Conservation (phyloP, 2,797 vertebrate genomes). For the Microhierax caerulescens region DNA sequence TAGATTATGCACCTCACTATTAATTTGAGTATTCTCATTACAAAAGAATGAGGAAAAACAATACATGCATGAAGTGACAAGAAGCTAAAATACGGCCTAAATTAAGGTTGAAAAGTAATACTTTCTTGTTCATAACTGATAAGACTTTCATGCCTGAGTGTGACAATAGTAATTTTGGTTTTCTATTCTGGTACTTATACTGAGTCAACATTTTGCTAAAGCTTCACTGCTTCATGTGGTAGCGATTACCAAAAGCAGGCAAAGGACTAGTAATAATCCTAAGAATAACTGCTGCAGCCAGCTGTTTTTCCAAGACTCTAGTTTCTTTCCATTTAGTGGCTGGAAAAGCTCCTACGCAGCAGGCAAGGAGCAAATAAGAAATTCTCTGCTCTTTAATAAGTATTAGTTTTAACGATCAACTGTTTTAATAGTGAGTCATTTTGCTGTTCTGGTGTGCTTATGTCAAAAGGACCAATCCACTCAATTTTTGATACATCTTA, state of each 20-base stretch:
- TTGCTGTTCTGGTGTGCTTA: not conserved
- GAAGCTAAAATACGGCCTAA: not conserved
- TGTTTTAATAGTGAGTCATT: not conserved
- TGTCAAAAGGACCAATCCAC: not conserved
- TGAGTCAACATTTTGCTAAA: conserved; percentile 13
- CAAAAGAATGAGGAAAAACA: not conserved
- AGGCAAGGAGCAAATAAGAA: not conserved
- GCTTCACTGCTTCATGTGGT: not conserved
- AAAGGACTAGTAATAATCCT: not conserved
- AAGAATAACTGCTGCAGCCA: not conserved
- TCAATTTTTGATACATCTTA: not conserved
- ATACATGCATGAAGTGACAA: not conserved
- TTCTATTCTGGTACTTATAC: not conserved
- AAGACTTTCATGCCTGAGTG: not conserved
- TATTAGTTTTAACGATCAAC: not conserved
- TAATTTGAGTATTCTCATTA: not conserved
- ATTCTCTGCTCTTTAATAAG: not conserved
- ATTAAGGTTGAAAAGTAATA: not conserved
- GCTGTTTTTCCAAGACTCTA: not conserved
- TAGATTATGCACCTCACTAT: not conserved
- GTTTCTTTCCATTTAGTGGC: not conserved
- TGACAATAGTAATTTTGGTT: not conserved
- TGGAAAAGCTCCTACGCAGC: not conserved
- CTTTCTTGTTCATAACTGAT: not conserved
- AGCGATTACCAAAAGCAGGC: not conserved